Conservation (phyloP, 1,140 invertebrate genomes). For the Lethrus apterus region DNA sequence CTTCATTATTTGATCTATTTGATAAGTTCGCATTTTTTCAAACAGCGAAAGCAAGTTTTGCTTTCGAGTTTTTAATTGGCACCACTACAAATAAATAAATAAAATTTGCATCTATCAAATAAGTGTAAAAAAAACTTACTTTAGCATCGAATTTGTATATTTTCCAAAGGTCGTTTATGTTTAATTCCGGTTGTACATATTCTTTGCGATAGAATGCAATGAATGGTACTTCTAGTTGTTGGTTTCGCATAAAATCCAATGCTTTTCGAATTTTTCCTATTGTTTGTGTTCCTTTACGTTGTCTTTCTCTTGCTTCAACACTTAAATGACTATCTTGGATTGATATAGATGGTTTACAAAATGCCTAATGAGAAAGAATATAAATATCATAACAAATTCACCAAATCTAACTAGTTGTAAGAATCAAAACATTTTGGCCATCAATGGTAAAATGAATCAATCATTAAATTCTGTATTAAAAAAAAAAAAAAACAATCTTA, state of each 20-base stretch:
- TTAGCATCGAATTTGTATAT: conserved; percentile 94
- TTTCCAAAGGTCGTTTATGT: conserved; percentile 95
- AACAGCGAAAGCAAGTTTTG: conserved; percentile 75
- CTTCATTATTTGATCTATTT: conserved; percentile 76
- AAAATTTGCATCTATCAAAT: neutral
- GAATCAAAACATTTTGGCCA: too few species aligned
- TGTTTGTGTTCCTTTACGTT: conserved; percentile 55
- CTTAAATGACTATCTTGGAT: conserved; percentile 56
- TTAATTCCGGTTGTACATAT: conserved; percentile 90
- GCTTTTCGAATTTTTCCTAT: conserved; percentile 88
- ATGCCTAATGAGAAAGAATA: too few species aligned
- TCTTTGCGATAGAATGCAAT: conserved; percentile 99
- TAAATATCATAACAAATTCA: too few species aligned
- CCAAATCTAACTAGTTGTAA: too few species aligned
- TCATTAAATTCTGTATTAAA: too few species aligned
- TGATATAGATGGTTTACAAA: conserved; percentile 75
- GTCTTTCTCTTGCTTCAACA: conserved; percentile 49
- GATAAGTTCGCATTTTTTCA: conserved; percentile 89
- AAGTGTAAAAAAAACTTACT: conserved; percentile 41
- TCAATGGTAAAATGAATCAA: too few species aligned
- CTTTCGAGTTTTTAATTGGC: conserved; percentile 82
- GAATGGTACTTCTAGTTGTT: conserved; percentile 93
- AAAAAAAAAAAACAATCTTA: too few species aligned
- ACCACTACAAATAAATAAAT: conserved; percentile 60
- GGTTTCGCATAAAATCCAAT: conserved; percentile 92